These are phyloP conservation scores for Agriopis aurantiaria DNA, from an alignment of 2,888 invertebrate species.

Conservation along the genomic window DNA sequence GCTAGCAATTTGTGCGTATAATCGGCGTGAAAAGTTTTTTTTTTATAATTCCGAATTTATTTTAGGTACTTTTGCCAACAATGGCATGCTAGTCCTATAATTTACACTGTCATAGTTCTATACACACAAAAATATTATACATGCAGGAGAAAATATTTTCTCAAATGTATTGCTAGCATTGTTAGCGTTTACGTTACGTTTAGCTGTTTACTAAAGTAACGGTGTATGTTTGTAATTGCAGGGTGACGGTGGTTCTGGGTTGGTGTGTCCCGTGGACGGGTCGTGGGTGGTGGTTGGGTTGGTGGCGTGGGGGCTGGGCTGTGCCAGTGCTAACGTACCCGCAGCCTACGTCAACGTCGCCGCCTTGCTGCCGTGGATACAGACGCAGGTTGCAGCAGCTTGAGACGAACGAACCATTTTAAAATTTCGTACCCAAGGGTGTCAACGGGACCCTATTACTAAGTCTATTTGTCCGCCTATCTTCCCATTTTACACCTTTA, in stretches of 20 bases:
- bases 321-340: constrained; percentile 89
- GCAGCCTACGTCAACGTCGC: constrained; percentile 93
- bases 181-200: not conserved
- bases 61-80: no score
- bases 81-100: no score
- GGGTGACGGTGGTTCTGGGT: constrained; percentile 92
- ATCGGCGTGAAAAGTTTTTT: no score
- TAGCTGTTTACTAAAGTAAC: not conserved
- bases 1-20: no score
- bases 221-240: constrained; percentile 57
- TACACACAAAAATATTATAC: no score
- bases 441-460: no score
- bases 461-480: no score
- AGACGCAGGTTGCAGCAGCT: constrained; percentile 75
- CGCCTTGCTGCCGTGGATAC: constrained; percentile 89
- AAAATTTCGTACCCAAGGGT: no score
- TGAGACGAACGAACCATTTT: not conserved
- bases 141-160: no score
- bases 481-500: no score
- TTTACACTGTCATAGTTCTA: no score
- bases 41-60: no score
- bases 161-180: not conserved
- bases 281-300: constrained; percentile 88
- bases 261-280: constrained; percentile 87
- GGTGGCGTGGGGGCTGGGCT: constrained; percentile 91